These are phyloP conservation scores for Rhodeus uyekii DNA, from an alignment of 2,797 vertebrate species.

Conservation along the genomic window DNA sequence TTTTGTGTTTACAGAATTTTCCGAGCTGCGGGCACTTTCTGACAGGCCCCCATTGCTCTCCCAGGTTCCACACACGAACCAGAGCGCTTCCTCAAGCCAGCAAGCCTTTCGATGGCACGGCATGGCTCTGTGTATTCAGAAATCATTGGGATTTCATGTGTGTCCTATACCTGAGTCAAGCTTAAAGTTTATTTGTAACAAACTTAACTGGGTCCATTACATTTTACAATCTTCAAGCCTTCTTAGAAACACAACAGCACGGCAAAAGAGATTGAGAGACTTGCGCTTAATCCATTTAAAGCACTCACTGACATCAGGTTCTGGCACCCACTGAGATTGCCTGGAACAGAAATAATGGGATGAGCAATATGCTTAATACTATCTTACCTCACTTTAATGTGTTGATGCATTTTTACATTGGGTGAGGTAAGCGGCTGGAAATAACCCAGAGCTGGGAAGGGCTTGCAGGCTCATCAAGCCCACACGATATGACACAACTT, in stretches of 20 bases:
- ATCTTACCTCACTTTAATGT: slow-evolving; percentile 55
- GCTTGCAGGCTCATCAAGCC: slow-evolving; percentile 14
- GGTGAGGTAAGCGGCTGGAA: slow-evolving; percentile 67
- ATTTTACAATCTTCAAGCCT: neutral
- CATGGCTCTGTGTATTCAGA: neutral
- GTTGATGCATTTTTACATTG: slow-evolving; percentile 63
- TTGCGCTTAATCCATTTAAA: slow-evolving; percentile 57
- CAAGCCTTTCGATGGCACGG: neutral
- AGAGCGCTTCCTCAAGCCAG: slow-evolving; percentile 20
- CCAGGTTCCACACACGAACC: slow-evolving; percentile 47
- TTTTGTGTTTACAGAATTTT: slow-evolving; percentile 76
- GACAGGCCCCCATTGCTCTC: slow-evolving; percentile 65
- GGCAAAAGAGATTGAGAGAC: neutral
- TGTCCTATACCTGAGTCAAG: neutral
- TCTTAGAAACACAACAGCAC: neutral
- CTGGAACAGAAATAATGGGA: slow-evolving; percentile 41
- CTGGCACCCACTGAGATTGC: slow-evolving; percentile 47
- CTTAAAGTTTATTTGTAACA: neutral
- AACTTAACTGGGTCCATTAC: neutral
- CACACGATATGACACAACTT: slow-evolving; percentile 19
- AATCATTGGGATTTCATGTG: neutral
- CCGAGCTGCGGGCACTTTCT: slow-evolving; percentile 72
- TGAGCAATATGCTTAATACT: slow-evolving; percentile 61
- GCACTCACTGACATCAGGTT: slow-evolving; percentile 54
- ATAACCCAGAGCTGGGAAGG: slow-evolving; percentile 62